A percentile compares a stretch with the other conserved stretches of the same genome.
phyloP scores from a whole-genome alignment of 2,113 vertebrate species.

The Macaca fascicularis region T2T-MFA8v1.1 NC_088384.1:115852001-115852500 shows the following conservation, averaged over 20 bases:
- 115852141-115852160: neutral
- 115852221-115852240: neutral
- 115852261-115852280: neutral
- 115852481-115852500: neutral
- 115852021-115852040: neutral
- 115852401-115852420: neutral
- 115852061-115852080: neutral
- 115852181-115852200: neutral
- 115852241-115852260: neutral
- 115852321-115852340: neutral
- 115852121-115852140: neutral
- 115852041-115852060: neutral
- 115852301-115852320: neutral
- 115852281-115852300: neutral
- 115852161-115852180: neutral
- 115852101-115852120: neutral
- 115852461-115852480: neutral
- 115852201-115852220: neutral
- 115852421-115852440: neutral
- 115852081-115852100: neutral
- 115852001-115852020: neutral
- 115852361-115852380: neutral
- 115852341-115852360: neutral
- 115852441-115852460: neutral
- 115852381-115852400: neutral